Base-by-base conservation (phyloP, 1,140 invertebrate genomes). In the Pissodes strobi region DNA sequence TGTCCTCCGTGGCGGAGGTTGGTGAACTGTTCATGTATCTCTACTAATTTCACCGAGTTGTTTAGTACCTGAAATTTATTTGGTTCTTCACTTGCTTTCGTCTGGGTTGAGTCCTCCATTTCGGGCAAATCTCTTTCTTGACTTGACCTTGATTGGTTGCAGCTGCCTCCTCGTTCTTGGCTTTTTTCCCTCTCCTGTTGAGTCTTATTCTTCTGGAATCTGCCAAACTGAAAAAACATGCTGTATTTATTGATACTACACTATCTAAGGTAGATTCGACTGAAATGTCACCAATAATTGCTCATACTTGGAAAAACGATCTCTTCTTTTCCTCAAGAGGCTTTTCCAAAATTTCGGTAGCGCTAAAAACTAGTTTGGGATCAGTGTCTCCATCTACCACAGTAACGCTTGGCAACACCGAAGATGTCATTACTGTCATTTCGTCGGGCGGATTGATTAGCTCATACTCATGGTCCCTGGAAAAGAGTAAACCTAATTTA, bases 391-490 rank as follows among this genome's bases (percentile, higher is more conserved):
- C 19, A 22, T 45, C 22, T n/a, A 59, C 41, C 15, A 57, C 56
- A 6, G 23, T 34, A 3, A 55, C 46, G 2, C 15, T 34, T 15
- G 64, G 57, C 9, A 60, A 19, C 10, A 39, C 66, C 62, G 21
- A 59, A 38, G 39, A 34, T 34, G 30, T 37, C n/a, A n/a, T 43
- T 9, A 51, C 15, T 2, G 52, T 62, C 17, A 41, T 37, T 21
- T 73, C 72, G 12, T 70, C 59, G 30, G 77, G 77, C 63, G 75
- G 71, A 48, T 71, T 78, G 72, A 93, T 87, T 65, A 90, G 89
- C 82, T 93, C 91, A 81, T 93, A 94, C 78, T 93, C 90, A 84
- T 94, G 91, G 83, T 93, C 91, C 84, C 90, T 92, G 82, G 2
- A 53, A 71, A 85, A 86, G 25, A 38, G 15, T 15, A 45, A 45